Evolutionary conservation across 2,888 invertebrate genomes (phyloP), one percentile per base, ranked within the genome.

Genomic region (Luperina testacea): DNA sequence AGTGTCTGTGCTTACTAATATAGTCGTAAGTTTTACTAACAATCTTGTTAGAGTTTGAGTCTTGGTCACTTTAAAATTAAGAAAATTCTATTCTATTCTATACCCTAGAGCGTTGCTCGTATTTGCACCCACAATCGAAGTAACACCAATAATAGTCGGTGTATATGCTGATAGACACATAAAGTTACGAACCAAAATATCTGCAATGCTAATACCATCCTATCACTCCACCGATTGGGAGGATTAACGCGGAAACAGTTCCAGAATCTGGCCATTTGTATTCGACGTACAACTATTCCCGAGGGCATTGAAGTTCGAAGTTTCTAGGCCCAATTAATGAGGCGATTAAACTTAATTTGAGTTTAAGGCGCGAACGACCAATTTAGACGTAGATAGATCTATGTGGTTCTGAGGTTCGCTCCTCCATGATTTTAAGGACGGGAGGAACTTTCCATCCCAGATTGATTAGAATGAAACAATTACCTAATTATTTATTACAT

Each of bases 261-360:
- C 69, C 80, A 86, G 92, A 94, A 93, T 94, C 91, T 88, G 84
- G 84, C 91, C 91, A 95, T 95, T 95, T 94, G 92, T 95, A 95
- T 94, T 93, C 94, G 81, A 76, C 82, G 89, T 85, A 84, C 87
- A 90, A 88, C 92, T 92, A 92, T 75, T 92, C 94, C 92, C 92
- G 61, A 77, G 92, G 92, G 92, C 91, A 93, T 93, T 90, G 91
- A 91, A 95, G 93, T 95, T 95, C 79, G 78, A 94, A 95, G 92
- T 95, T 95, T 91, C 92, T 85, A 90, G 92, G 91, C 91, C 93
- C 95, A 95, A 96, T 96, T 96, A 96, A 96, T 96, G 95, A 92
- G 91, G 90, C 95, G 94, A 96, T 96, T 95, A 94, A 94, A 93
- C 92, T 91, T 93, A 95, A 95, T 96, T 95, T 95, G 94, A 88